These are phyloP conservation scores for Astreopora myriophthalma DNA, from an alignment of 64 coral and sea anemone genomes.

Conservation along the genomic window DNA sequence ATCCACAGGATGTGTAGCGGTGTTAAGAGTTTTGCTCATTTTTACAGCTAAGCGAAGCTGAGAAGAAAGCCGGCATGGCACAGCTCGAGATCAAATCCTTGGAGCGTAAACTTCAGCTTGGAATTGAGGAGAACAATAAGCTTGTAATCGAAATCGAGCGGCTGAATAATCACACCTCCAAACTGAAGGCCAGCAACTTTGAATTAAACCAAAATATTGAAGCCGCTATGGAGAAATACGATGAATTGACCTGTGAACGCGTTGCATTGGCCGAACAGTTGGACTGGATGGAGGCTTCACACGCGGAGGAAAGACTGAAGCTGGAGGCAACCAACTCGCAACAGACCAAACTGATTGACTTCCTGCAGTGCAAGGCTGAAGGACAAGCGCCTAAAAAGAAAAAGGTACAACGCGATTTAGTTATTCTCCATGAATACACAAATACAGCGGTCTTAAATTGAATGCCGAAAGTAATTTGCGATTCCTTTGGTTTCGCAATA, in stretches of 20 bases:
- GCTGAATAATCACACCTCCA: slow-evolving; percentile 37
- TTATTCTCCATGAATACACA: neutral
- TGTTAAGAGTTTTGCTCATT: neutral
- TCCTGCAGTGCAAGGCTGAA: slow-evolving; percentile 93
- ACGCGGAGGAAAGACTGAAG: slow-evolving; percentile 94
- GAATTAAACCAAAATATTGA: slow-evolving; percentile 94
- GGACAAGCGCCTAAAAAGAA: slow-evolving; percentile 80
- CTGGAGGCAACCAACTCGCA: slow-evolving; percentile 92
- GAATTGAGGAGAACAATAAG: slow-evolving; percentile 68
- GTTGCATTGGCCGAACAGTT: slow-evolving; percentile 84
- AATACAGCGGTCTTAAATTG: too few species aligned
- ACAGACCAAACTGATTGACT: slow-evolving; percentile 96
- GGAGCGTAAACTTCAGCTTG: slow-evolving; percentile 77
- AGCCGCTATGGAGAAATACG: slow-evolving; percentile 68
- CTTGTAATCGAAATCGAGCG: slow-evolving; percentile 65
- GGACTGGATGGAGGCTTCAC: slow-evolving; percentile 85
- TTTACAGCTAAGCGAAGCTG: slow-evolving; percentile 58
- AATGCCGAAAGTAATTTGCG: too few species aligned
- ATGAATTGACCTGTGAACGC: slow-evolving; percentile 77
- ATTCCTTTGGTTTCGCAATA: too few species aligned
- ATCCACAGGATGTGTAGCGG: too few species aligned
- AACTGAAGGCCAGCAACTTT: slow-evolving; percentile 82
- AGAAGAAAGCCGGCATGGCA: slow-evolving; percentile 61
- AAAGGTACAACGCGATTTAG: slow-evolving; percentile 52
- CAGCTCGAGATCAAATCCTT: slow-evolving; percentile 50